Evolutionary conservation across 2,797 vertebrate genomes (phyloP).

Genomic region (Neomorphus geoffroyi): DNA sequence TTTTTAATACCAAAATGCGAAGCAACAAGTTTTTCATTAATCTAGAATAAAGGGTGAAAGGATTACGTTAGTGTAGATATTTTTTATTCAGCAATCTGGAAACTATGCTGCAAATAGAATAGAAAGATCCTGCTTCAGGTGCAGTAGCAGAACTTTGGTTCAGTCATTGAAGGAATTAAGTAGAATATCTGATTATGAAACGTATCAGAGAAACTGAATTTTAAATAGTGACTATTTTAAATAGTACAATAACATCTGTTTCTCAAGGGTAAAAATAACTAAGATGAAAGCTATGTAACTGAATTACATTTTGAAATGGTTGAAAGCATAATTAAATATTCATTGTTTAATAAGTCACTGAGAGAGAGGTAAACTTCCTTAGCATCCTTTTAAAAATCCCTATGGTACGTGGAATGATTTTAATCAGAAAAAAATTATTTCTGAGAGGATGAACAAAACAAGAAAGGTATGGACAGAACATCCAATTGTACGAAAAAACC

Average conservation of each 20-base stretch:
- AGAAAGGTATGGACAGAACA: neutral
- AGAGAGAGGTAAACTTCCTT: neutral
- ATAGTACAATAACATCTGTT: neutral
- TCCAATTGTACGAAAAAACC: neutral
- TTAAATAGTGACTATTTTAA: too few species aligned
- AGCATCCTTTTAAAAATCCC: neutral
- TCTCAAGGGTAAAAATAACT: neutral
- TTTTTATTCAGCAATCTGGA: neutral
- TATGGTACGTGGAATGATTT: neutral
- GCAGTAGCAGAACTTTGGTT: neutral
- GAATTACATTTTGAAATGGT: neutral
- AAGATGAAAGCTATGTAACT: neutral
- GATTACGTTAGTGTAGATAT: neutral
- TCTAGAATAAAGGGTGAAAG: neutral
- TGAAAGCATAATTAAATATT: conserved; percentile 12
- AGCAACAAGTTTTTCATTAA: neutral
- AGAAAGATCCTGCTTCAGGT: neutral
- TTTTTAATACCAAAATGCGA: neutral
- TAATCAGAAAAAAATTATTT: neutral
- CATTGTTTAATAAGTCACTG: neutral
- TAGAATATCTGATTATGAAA: neutral
- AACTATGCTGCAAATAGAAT: neutral
- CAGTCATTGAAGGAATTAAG: neutral
- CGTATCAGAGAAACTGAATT: neutral
- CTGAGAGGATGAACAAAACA: neutral